Conservation (phyloP, 2,797 vertebrate species). For the Acrossocheilus fasciatus region DNA sequence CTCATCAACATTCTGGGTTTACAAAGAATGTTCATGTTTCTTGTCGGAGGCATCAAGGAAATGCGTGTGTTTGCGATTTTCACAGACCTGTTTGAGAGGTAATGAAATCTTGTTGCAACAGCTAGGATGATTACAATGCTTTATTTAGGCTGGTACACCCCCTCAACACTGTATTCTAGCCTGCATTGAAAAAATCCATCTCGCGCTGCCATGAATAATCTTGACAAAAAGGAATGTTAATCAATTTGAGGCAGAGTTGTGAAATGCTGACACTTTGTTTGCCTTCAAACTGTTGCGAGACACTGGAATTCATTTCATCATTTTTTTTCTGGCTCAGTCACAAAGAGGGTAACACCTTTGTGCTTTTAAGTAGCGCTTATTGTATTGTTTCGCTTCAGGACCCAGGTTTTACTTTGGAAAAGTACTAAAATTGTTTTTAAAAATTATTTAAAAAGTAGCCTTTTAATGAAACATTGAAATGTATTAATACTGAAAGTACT, state of each 20-base stretch:
- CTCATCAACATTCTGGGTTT: constrained; percentile 15
- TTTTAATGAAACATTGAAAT: background rate
- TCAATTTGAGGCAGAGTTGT: constrained; percentile 29
- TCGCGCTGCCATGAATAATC: constrained; percentile 31
- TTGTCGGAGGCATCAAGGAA: constrained; percentile 10
- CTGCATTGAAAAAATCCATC: constrained; percentile 44
- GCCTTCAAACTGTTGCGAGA: constrained; percentile 27
- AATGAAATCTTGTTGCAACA: constrained; percentile 47
- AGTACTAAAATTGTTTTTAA: background rate
- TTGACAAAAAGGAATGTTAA: constrained; percentile 42
- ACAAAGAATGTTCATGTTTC: background rate
- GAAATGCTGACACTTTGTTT: constrained; percentile 48
- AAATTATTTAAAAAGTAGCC: background rate
- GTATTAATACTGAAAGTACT: background rate
- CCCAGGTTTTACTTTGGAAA: background rate
- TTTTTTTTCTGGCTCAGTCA: constrained; percentile 4
- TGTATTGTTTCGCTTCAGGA: background rate
- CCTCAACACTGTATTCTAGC: constrained; percentile 5
- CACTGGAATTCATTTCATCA: constrained; percentile 41
- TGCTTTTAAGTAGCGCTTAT: background rate
- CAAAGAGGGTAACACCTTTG: constrained; percentile 6
- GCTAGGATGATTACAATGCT: constrained; percentile 47
- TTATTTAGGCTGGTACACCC: constrained; percentile 35
- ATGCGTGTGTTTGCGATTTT: constrained; percentile 39
- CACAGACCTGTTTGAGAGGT: constrained; percentile 20